These are phyloP conservation scores for Poeciliopsis turneri DNA, from an alignment of 2,797 vertebrate species.

Conservation along the genomic window DNA sequence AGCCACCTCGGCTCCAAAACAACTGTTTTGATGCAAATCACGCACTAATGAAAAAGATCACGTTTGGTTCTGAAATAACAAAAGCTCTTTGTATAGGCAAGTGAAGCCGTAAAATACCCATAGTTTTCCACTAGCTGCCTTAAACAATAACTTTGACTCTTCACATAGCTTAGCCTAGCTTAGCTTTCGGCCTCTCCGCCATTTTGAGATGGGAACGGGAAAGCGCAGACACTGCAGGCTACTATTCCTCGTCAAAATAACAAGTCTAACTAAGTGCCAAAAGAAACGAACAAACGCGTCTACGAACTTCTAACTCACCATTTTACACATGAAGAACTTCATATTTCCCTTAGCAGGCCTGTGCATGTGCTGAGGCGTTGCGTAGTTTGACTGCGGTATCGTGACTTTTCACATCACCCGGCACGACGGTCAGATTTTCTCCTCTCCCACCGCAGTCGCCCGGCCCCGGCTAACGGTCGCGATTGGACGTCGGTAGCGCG, in stretches of 20 bases:
- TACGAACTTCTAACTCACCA: constrained; percentile 48
- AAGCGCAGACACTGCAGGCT: constrained; percentile 82
- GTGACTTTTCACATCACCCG: constrained; percentile 74
- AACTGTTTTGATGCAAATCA: constrained; percentile 26
- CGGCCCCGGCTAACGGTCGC: constrained; percentile 72
- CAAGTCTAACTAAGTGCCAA: constrained; percentile 61
- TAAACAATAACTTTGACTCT: constrained; percentile 58
- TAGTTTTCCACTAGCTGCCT: constrained; percentile 3
- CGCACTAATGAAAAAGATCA: background rate
- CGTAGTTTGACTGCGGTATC: constrained; percentile 31
- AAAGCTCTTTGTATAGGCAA: no score
- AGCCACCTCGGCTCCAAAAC: constrained; percentile 56
- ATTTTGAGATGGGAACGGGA: constrained; percentile 89
- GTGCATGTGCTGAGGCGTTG: background rate
- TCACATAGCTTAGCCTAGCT: constrained; percentile 70
- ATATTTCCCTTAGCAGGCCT: constrained; percentile 25
- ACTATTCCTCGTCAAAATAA: constrained; percentile 81
- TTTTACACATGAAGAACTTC: constrained; percentile 27
- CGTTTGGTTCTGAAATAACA: background rate
- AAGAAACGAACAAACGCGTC: constrained; percentile 23
- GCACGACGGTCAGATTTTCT: constrained; percentile 71
- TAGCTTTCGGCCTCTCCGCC: constrained; percentile 90
- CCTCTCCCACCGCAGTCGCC: constrained; percentile 78
- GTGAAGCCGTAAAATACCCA: background rate
- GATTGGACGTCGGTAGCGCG: constrained; percentile 67